Evolutionary conservation across 2,113 vertebrate species (phyloP), one percentile per base, ranked within the genome.

Genomic region (Callipepla squamata): DNA sequence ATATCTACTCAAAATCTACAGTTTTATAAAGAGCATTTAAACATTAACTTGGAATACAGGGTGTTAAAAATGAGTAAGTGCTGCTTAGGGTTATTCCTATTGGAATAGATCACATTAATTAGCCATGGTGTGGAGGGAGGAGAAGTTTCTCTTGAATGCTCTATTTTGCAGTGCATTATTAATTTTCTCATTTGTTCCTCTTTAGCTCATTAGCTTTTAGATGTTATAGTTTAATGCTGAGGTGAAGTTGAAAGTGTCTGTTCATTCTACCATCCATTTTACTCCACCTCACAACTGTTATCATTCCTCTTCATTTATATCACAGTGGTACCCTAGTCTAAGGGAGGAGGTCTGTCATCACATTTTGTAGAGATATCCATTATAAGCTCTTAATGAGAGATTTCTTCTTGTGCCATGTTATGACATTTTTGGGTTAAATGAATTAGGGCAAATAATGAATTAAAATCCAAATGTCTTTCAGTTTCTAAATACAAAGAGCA

Each of bases 201-300:
- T 96, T 94, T 89, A 95, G 75, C 67, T 96, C 91, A 90, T 96
- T 96, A 95, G 87, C 47, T 92, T 95, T 93, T 67, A 89, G 89
- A 85, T 80, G 45, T 59, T 94, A 76, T 13, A 47, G 70, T 63
- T 65, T 91, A 74, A 74, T 63, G 38, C 32, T 65, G 68, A 92
- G 50, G 81, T 70, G 63, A 93, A 87, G 45, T 18, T 91, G 65
- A 58, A 87, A 89, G 45, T 73, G 18, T 69, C 65, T 50, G 10
- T 85, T 94, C 85, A 36, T 13, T 87, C 68, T 94, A 61, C 17
- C 67, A 57, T 67, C 14, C 42, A 62, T 84, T 94, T 89, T 59
- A 92, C 79, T 9, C 38, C 61, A 44, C 67, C 21, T 87, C 63
- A 90, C 36, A 69, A n/a, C 73, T 55, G 25, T 0, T 75, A 72